Conservation (phyloP, 2,113 vertebrate genomes). For the Nannospalax galili region DNA sequence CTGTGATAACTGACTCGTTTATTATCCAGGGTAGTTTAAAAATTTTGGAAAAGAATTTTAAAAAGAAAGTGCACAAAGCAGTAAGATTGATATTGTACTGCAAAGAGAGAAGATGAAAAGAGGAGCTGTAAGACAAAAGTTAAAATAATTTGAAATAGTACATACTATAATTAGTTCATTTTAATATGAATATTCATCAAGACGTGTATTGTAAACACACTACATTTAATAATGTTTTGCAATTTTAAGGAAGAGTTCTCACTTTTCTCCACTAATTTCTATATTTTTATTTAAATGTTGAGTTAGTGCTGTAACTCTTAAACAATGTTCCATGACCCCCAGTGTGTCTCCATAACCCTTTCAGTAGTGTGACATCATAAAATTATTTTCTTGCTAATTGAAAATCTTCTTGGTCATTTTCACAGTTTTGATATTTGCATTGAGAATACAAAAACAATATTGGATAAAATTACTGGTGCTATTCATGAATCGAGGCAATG, state of each 20-base stretch:
- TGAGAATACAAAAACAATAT: not conserved
- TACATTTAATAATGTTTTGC: not conserved
- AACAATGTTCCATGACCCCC: not conserved
- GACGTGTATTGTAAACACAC: not conserved
- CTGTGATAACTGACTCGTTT: not conserved
- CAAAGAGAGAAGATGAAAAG: constrained; percentile 47
- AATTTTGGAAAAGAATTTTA: not conserved
- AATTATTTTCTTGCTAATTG: not conserved
- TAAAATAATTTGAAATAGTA: not conserved
- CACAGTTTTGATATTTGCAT: not conserved
- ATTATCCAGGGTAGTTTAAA: not conserved
- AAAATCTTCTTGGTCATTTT: not conserved
- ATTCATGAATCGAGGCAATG: not conserved
- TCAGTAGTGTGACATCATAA: not conserved
- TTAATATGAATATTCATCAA: constrained; percentile 43
- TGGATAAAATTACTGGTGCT: not conserved
- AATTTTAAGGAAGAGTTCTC: not conserved
- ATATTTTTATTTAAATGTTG: constrained; percentile 43
- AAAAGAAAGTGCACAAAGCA: not conserved
- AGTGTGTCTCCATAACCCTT: not conserved
- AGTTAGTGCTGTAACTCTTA: not conserved
- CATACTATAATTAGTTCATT: not conserved
- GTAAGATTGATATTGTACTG: not conserved
- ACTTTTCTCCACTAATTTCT: constrained; percentile 48
- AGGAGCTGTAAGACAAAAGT: not conserved